These are phyloP conservation scores for Thecocarcelia acutangulata DNA, from an alignment of 2,888 invertebrate species.

Conservation along the genomic window DNA sequence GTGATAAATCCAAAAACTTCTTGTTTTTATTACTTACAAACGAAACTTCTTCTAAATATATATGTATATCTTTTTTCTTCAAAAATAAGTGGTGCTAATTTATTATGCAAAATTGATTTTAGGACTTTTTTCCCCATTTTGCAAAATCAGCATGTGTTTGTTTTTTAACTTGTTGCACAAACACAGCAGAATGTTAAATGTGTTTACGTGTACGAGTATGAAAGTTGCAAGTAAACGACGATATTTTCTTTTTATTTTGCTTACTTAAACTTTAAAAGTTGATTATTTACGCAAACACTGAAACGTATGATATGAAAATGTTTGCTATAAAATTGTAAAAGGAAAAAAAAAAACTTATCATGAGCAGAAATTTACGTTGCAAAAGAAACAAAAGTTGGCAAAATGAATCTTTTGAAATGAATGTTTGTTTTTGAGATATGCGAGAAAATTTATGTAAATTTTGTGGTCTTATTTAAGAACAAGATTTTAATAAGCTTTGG, in stretches of 20 bases:
- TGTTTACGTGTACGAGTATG: background rate
- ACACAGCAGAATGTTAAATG: background rate
- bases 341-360: constrained; percentile 22
- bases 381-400: too few species aligned
- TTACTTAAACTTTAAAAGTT: constrained; percentile 46
- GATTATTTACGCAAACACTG: constrained; percentile 60
- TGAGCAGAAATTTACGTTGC: too few species aligned
- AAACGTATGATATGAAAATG: constrained; percentile 43
- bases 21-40: background rate
- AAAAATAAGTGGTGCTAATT: constrained; percentile 55
- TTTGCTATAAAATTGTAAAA: background rate
- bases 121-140: constrained; percentile 29
- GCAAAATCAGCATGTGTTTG: constrained; percentile 45
- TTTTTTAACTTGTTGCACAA: constrained; percentile 1
- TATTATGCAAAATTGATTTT: constrained; percentile 59
- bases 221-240: constrained; percentile 14
- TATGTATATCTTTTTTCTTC: too few species aligned
- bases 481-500: background rate
- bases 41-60: background rate
- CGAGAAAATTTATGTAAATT: constrained; percentile 15
- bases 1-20: too few species aligned
- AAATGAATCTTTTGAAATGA: background rate
- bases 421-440: constrained; percentile 17
- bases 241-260: constrained; percentile 31
- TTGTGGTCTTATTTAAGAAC: background rate